A percentile compares a stretch with the other conserved stretches of the same genome.
Evolutionary conservation across 2,113 vertebrate genomes (phyloP).

Genomic region (Stictonetta naevosa): DNA sequence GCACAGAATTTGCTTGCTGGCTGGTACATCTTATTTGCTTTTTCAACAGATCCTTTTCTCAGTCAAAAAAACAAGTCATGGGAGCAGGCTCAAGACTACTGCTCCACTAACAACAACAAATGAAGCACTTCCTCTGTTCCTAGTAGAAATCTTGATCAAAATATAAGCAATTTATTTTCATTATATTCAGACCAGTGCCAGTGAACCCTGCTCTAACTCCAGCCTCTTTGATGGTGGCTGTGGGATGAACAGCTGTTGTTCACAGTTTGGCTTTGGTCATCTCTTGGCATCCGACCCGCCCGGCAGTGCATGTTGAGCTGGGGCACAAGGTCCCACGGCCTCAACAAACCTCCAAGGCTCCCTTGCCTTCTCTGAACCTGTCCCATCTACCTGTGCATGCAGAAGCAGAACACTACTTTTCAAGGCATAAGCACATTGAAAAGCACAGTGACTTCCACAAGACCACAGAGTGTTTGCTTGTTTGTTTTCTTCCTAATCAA

Average conservation of each 20-base stretch:
- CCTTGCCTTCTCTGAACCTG: neutral
- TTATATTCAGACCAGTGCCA: neutral
- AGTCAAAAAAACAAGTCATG: neutral
- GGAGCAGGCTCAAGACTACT: neutral
- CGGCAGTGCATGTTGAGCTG: neutral
- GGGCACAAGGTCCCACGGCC: neutral
- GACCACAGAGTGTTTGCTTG: neutral
- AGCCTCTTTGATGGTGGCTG: neutral
- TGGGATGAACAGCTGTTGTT: neutral
- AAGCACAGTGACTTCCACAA: neutral
- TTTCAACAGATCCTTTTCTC: neutral
- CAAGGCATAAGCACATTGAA: neutral
- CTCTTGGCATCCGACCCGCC: neutral
- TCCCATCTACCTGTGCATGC: neutral
- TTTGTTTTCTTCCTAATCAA: neutral
- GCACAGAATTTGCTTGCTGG: neutral
- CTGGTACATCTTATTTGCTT: neutral
- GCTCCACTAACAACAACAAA: neutral
- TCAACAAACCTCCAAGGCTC: too few relatives aligned
- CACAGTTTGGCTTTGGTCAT: neutral
- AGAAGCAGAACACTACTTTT: neutral
- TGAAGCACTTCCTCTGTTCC: neutral
- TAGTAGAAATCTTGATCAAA: neutral
- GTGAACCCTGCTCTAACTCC: neutral
- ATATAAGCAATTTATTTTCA: neutral